These are phyloP conservation scores for Sorex maritimensis DNA, from an alignment of 2,797 vertebrate species.

Conservation along the genomic window DNA sequence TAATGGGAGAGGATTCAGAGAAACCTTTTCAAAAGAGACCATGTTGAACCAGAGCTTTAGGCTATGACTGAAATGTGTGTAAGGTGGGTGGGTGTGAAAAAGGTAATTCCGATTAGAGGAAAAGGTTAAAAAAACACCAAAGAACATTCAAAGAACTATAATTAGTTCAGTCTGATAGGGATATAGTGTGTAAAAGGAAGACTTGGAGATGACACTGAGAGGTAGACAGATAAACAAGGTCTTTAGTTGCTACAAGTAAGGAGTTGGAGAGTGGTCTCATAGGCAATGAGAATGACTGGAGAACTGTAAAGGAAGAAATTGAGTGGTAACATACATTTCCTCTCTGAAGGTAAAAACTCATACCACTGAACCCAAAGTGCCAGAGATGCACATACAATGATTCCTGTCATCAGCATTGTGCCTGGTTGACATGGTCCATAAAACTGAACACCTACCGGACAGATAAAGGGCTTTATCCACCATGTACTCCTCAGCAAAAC, in stretches of 20 bases:
- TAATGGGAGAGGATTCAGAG: background rate
- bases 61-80: background rate
- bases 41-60: slow-evolving; percentile 49
- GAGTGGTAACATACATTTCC: slow-evolving; percentile 52
- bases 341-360: slow-evolving; percentile 13
- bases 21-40: slow-evolving; percentile 44
- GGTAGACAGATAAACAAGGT: background rate
- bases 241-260: slow-evolving; percentile 20
- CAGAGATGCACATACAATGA: slow-evolving; percentile 28
- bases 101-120: slow-evolving; percentile 46
- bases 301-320: slow-evolving; percentile 54
- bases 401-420: background rate
- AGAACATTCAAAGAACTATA: slow-evolving; percentile 43
- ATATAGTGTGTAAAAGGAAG: slow-evolving; percentile 13
- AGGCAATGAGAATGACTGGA: background rate
- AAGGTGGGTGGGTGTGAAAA: background rate
- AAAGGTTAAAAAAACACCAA: slow-evolving; percentile 27
- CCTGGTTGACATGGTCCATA: background rate
- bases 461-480: slow-evolving; percentile 98
- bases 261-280: background rate
- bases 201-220: background rate
- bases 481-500: slow-evolving; percentile 96
- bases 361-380: background rate
- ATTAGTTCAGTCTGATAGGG: slow-evolving; percentile 50
- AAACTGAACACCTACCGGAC: slow-evolving; percentile 92